Conservation (phyloP, 1,140 invertebrate species). For the Lucilia sericata region DNA sequence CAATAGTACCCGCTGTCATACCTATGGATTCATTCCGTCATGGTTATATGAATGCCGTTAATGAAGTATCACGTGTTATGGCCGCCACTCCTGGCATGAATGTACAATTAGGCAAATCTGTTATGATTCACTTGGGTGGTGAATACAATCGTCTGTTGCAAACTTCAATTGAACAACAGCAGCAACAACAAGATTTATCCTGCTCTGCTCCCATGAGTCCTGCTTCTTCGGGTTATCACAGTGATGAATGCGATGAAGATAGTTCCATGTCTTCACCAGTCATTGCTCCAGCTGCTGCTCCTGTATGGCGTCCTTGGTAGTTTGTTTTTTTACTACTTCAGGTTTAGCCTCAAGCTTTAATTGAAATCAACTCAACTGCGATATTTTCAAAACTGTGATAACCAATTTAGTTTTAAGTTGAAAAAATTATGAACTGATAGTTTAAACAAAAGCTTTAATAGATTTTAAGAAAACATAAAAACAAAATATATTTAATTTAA, state of each 20-base stretch:
- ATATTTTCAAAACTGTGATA: constrained; percentile 47
- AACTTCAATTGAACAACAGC: constrained; percentile 33
- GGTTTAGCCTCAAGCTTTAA: constrained; percentile 41
- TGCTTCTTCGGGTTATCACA: constrained; percentile 65
- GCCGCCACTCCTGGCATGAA: constrained; percentile 86
- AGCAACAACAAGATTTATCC: constrained; percentile 43
- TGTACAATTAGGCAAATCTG: constrained; percentile 82
- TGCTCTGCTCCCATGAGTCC: constrained; percentile 54
- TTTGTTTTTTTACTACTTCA: not conserved
- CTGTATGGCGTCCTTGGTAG: constrained; percentile 76
- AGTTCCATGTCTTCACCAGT: constrained; percentile 46
- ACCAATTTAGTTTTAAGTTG: constrained; percentile 41
- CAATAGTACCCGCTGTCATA: constrained; percentile 68
- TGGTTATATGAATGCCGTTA: constrained; percentile 92
- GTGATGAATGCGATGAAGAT: constrained; percentile 59
- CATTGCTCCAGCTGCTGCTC: constrained; percentile 69
- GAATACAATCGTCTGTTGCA: constrained; percentile 78
- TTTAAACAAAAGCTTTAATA: constrained; percentile 48
- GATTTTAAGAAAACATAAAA: constrained; percentile 37
- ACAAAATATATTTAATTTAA: constrained; percentile 17
- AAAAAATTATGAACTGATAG: not conserved
- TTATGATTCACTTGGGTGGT: constrained; percentile 88
- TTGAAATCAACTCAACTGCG: constrained; percentile 36
- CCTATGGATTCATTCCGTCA: constrained; percentile 82
- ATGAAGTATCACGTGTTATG: constrained; percentile 89